phyloP scores from a whole-genome alignment of 2,797 vertebrate genomes.

The Acropternis orthonyx region DNA sequence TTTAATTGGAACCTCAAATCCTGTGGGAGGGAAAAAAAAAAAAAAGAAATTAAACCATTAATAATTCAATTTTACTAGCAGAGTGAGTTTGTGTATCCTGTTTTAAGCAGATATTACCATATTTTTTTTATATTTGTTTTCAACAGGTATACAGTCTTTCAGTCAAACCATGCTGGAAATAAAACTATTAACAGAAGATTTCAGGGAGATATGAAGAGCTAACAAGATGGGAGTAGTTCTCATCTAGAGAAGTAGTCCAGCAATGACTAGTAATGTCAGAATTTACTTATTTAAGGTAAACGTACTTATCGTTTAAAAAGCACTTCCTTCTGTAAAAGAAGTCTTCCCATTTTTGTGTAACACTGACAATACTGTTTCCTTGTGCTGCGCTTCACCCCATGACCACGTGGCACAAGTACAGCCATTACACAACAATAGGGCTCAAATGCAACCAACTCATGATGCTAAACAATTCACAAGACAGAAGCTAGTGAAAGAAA shows the following conservation, averaged over 20 bases:
- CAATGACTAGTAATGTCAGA: not conserved
- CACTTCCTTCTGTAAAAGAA: not conserved
- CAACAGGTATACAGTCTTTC: not conserved
- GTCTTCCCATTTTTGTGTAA: not conserved
- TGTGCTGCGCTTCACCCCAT: not conserved
- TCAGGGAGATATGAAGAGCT: not conserved
- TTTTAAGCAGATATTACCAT: not conserved
- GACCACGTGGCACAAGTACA: not conserved
- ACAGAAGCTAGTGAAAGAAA: conserved; percentile 16
- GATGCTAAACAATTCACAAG: conserved; percentile 16
- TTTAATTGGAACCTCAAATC: conserved; percentile 78
- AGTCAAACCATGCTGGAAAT: not conserved
- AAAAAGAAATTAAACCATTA: conserved; percentile 73
- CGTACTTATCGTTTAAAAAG: not conserved
- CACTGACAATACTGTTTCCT: not conserved
- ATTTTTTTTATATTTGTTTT: not conserved
- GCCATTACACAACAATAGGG: not conserved
- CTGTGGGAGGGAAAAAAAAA: conserved; percentile 65
- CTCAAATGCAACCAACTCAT: not conserved
- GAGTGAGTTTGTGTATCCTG: not conserved
- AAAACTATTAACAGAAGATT: not conserved
- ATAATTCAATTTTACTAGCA: conserved; percentile 66
- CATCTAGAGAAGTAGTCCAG: not conserved
- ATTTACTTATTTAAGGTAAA: not conserved
- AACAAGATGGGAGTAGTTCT: not conserved